Base-by-base conservation (phyloP, 1,140 invertebrate genomes). In the Belonocnema kinseyi region DNA sequence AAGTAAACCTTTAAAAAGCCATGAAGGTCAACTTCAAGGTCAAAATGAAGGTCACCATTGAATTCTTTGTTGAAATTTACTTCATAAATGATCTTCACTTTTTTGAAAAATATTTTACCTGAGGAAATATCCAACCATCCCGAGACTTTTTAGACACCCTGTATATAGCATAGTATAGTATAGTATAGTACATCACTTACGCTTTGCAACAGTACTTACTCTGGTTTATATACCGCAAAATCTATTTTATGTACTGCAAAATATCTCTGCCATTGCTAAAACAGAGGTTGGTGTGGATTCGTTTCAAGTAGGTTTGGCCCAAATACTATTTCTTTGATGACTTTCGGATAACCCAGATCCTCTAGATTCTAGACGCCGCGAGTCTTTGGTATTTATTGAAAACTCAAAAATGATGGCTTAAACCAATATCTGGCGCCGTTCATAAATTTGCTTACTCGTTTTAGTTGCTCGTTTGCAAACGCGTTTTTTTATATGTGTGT, bases 341-440 rank as follows among this genome's bases (percentile, higher is more conserved):
- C 54, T 19, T 8, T 11, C 54, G 17, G 2, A 19, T 11, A 56
- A 16, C 11, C 14, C n/a, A n/a, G 11, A 10, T n/a, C 46, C 54
- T 21, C 52, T n/a, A n/a, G n/a, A n/a, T 51, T 52, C 51, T 13
- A 52, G 19, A 71, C 75, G 52, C 40, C 61, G 17, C 61, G 52
- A 17, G 50, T 40, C 66, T 52, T 76, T 51, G 75, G 16, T 76
- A 76, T 76, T 76, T 76, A 76, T 76, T 76, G 66, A 50, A n/a
- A 76, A 76, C 72, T 53, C 66, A 76, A 76, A 71, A 82, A 83
- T 75, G 72, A 81, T 81, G 71, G 80, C 80, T 76, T 85, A 83
- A 87, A 82, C 78, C 83, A 88, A 87, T 88, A 85, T 85, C 83
- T 53, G 83, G 85, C 85, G 86, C 85, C 86, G 17, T 3, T 56